Evolutionary conservation across 2,797 vertebrate species (phyloP).

Genomic region (Lycodopsis pacificus): DNA sequence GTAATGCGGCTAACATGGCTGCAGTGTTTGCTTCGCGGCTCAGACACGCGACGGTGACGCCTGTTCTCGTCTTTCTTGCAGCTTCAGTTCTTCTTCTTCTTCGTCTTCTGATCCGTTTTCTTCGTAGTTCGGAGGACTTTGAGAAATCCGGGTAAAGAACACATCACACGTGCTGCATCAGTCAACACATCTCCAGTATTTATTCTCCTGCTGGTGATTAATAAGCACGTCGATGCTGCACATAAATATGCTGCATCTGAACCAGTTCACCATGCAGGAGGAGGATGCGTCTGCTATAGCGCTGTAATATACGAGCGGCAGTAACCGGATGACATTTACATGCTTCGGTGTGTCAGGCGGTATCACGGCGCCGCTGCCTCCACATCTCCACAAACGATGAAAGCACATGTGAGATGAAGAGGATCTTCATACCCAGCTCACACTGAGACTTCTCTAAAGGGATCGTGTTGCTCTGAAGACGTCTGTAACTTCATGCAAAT

Average conservation of each 20-base stretch:
- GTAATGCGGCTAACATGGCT: constrained; percentile 2
- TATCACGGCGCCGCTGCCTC: neutral
- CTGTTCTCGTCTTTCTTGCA: neutral
- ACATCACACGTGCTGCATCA: neutral
- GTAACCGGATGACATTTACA: neutral
- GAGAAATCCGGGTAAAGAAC: neutral
- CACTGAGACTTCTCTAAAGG: neutral
- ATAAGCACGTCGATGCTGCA: neutral
- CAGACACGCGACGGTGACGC: neutral
- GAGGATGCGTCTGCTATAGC: neutral
- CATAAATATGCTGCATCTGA: neutral
- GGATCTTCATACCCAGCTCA: neutral
- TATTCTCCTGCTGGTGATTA: neutral
- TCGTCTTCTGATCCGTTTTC: neutral
- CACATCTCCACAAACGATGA: neutral
- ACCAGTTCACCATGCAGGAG: neutral
- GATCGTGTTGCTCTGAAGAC: neutral
- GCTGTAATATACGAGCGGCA: neutral
- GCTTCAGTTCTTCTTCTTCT: neutral
- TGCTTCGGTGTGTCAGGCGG: neutral
- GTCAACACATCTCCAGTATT: neutral
- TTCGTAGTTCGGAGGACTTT: neutral
- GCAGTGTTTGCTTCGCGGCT: neutral
- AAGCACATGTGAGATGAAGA: constrained; percentile 12
- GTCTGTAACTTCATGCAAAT: neutral